Evolutionary conservation across 1,140 invertebrate species (phyloP).

Genomic region (Drosophila trapezifrons): DNA sequence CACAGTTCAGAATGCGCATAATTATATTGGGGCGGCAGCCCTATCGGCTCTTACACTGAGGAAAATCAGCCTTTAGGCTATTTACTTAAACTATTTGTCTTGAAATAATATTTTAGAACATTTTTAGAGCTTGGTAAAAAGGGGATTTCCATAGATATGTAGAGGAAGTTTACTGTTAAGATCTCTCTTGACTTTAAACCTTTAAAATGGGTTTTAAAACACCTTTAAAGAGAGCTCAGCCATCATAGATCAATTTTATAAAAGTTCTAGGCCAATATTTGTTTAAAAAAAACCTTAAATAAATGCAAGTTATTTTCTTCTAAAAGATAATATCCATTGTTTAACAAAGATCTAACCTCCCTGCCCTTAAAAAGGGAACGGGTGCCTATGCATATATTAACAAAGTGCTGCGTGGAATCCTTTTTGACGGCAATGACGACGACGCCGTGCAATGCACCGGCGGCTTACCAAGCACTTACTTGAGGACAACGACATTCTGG

Average conservation of each 20-base stretch:
- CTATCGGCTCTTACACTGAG: slow-evolving; percentile 1
- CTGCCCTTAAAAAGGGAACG: neutral
- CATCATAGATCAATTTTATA: no score
- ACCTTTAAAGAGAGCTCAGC: neutral
- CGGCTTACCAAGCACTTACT: slow-evolving; percentile 88
- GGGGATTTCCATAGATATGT: no score
- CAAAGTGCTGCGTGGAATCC: neutral
- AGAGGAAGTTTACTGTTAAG: no score
- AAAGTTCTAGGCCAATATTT: neutral
- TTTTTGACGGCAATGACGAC: neutral
- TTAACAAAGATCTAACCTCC: neutral
- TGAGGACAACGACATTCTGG: slow-evolving; percentile 95
- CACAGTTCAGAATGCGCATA: slow-evolving; percentile 50
- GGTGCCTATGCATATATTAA: slow-evolving; percentile 12
- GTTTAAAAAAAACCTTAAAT: neutral
- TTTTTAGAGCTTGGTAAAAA: no score
- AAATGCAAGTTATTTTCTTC: neutral
- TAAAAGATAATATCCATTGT: neutral
- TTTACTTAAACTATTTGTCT: neutral
- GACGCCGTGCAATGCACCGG: slow-evolving; percentile 9
- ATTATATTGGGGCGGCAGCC: slow-evolving; percentile 23
- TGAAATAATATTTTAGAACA: no score
- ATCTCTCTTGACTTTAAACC: no score
- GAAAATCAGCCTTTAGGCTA: neutral
- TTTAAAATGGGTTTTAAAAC: neutral